Evolutionary conservation across 2,797 vertebrate species (phyloP).

Genomic region (Anomalospiza imberbis): DNA sequence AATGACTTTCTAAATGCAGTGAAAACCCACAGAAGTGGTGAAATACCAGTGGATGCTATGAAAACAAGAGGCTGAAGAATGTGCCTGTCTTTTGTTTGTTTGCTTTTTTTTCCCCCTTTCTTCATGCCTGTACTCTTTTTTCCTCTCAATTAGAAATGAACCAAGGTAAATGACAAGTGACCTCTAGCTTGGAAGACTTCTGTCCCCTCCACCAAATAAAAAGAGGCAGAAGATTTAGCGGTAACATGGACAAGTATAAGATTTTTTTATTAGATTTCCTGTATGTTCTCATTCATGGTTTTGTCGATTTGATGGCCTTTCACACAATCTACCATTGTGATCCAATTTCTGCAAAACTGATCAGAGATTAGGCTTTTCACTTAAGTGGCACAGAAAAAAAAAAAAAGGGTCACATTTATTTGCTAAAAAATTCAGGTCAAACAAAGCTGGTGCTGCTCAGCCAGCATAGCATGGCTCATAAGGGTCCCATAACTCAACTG

Average conservation of each 20-base stretch:
- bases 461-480: background rate
- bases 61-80: slow-evolving; percentile 55
- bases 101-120: background rate
- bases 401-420: background rate
- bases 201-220: background rate
- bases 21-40: slow-evolving; percentile 54
- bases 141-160: slow-evolving; percentile 20
- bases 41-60: slow-evolving; percentile 33
- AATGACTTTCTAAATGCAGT: slow-evolving; percentile 67
- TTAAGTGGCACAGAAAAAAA: background rate
- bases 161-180: background rate
- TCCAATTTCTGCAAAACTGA: slow-evolving; percentile 37
- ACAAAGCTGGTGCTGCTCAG: background rate
- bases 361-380: slow-evolving; percentile 33
- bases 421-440: slow-evolving; percentile 30
- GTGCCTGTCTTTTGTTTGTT: background rate
- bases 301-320: slow-evolving; percentile 7
- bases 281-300: slow-evolving; percentile 9
- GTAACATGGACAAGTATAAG: background rate
- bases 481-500: background rate
- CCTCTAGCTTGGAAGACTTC: background rate
- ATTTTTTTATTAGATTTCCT: slow-evolving; percentile 25
- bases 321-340: background rate
- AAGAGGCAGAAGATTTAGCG: background rate
- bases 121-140: background rate